Base-by-base conservation (phyloP, 2,113 vertebrate species). In the Tupaia chinensis region DNA sequence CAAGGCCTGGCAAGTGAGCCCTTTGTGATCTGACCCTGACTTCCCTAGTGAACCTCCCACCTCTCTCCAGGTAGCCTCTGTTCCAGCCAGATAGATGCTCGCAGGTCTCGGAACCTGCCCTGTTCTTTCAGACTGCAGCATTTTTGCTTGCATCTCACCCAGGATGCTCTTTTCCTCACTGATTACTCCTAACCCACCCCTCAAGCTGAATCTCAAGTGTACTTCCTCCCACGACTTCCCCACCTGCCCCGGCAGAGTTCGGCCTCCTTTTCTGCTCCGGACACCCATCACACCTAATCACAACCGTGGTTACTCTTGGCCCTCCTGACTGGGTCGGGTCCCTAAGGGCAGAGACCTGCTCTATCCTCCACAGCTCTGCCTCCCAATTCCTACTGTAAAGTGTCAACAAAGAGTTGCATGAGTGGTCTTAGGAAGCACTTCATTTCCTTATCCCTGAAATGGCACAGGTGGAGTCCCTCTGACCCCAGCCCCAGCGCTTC, bases 361-460 rank as follows among this genome's bases (percentile, higher is more conserved):
- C 27, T 7, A 25, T 11, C 68, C 27, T 72, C 66, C 13, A 25
- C 27, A 8, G 22, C 10, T 7, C 56, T 2, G 1, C 23, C n/a
- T 77, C 74, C n/a, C 17, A 58, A 60, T 66, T 72, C 86, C 29
- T 81, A 76, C 44, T 58, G 83, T 2, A 10, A 20, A 15, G 6
- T 16, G 73, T 81, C 94, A 79, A 14, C 79, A 12, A 25, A 5
- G 6, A 29, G 96, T 9, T 20, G 27, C 32, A 27, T 60, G 73
- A 27, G 83, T 44, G 23, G 68, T 58, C 81, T 80, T 29, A 65
- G 20, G 74, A 92, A 89, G 44, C 68, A 69, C 69, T 96, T 81
- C 80, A 83, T 74, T 95, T 95, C 95, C 90, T 94, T 54, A 20
- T 92, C 29, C 65, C 44, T 86, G 29, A 69, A 20, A 11, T 13